Base-by-base conservation (phyloP, 2,113 vertebrate genomes). In the Poecilia latipinna region DNA sequence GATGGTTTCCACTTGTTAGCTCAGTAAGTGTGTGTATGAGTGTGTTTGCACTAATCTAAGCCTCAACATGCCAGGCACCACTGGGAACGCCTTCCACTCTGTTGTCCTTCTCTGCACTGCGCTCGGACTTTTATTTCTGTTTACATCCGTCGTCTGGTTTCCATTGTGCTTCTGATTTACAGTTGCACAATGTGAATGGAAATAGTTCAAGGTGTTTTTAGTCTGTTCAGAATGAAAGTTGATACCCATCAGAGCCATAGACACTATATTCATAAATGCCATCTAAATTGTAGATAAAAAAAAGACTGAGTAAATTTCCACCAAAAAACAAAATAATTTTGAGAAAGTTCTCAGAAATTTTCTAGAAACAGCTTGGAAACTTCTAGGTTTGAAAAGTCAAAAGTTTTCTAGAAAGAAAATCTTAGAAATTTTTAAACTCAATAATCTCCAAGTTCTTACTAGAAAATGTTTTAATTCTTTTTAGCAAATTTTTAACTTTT, bases 1-100 rank as follows among this genome's bases (percentile, higher is more conserved):
- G 69, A 82, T 82, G 63, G 83, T 88, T 89, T 87, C 82, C 84
- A 86, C 92, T 89, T 72, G 80, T 90, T 86, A 88, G 33, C 70
- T 89, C 77, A 82, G 72, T 78, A n/a, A 57, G 1, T 74, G 3
- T 70, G 3, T 68, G 60, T 48, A 31, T 67, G 65, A 29, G 70
- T 64, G 62, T 70, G 78, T 68, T 72, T 22, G 68, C n/a, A 0
- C 51, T 64, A 64, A 80, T 26, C 78, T 80, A 77, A 88, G 83
- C 76, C 64, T 70, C 70, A 78, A 72, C 78, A 82, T 86, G 85
- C 88, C 73, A 70, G 37, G 78, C 68, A 74, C 79, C 73, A 17
- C 72, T 4, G 86, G 86, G 90, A 88, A 70, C 80, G 61, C 28
- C 63, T 70, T 70, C 15, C 32, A 11, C 65, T 80, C 68, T 66